Percentiles rank a stretch among this genome's conserved stretches.
Conservation (phyloP, 2,888 invertebrate genomes). For the Scaptomyza flava region DNA sequence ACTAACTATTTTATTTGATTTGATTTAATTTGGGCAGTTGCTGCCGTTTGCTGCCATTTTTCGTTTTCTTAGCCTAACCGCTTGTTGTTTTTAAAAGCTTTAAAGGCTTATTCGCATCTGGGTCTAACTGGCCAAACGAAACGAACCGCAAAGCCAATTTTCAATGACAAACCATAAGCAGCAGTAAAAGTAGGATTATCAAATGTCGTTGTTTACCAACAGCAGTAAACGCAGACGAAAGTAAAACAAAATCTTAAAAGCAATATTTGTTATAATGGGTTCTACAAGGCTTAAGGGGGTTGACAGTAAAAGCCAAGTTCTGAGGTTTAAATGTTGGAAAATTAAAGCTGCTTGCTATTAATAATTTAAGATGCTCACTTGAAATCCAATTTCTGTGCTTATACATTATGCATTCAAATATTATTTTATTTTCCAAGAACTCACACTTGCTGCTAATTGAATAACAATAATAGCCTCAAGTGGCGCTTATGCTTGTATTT, state of each 20-base stretch:
- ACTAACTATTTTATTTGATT: conserved; percentile 80
- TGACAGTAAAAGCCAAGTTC: conserved; percentile 24
- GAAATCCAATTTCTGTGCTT: background rate
- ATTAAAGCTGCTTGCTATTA: conserved; percentile 7
- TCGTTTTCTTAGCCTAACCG: conserved; percentile 6
- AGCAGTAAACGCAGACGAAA: conserved; percentile 2
- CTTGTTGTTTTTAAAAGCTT: conserved; percentile 37
- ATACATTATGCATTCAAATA: background rate
- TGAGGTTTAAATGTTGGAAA: background rate
- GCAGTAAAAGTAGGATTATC: conserved; percentile 57
- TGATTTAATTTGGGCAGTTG: conserved; percentile 63
- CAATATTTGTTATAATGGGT: conserved; percentile 46
- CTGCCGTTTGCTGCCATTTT: conserved; percentile 17
- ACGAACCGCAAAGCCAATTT: conserved; percentile 66
- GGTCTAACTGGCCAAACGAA: conserved; percentile 5
- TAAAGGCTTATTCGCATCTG: conserved; percentile 27
- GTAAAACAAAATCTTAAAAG: conserved; percentile 13
- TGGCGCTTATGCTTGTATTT: background rate
- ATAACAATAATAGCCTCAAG: conserved; percentile 1
- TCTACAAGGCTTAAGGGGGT: conserved; percentile 40
- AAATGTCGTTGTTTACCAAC: conserved; percentile 37
- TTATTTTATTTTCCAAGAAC: background rate
- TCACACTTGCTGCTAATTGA: background rate
- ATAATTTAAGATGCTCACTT: background rate
- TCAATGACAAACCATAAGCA: conserved; percentile 49